Evolutionary conservation across 1,140 invertebrate species (phyloP).

Genomic region (Chelonus insularis): DNA sequence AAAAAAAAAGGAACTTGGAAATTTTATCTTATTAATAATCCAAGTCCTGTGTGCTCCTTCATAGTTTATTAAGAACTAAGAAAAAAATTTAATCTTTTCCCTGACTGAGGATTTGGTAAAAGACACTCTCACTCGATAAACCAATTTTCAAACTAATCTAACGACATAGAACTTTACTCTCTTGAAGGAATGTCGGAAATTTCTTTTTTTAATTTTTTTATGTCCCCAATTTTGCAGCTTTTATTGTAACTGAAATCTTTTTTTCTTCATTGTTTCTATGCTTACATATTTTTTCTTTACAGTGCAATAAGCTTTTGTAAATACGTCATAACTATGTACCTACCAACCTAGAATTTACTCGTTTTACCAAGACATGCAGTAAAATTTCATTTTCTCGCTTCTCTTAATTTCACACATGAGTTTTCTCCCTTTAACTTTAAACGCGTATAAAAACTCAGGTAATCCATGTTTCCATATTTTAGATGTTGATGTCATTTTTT

Average conservation of each 20-base stretch:
- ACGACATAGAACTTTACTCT: constrained; percentile 31
- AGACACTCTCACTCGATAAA: constrained; percentile 29
- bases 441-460: too few relatives aligned
- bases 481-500: too few relatives aligned
- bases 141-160: constrained; percentile 35
- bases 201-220: constrained; percentile 20
- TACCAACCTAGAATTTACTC: too few relatives aligned
- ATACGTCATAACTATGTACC: too few relatives aligned
- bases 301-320: too few relatives aligned
- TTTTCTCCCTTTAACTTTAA: neutral
- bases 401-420: neutral
- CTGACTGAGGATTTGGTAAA: constrained; percentile 14
- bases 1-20: too few relatives aligned
- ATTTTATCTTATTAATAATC: too few relatives aligned
- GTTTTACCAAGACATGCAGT: too few relatives aligned
- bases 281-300: too few relatives aligned
- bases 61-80: neutral
- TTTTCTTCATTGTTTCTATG: neutral
- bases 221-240: neutral
- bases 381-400: neutral
- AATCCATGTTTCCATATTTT: too few relatives aligned
- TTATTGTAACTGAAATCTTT: neutral
- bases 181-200: constrained; percentile 19
- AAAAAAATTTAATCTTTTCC: constrained; percentile 12
- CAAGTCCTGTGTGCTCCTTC: too few relatives aligned